Base-by-base conservation (phyloP, 2,888 invertebrate genomes). In the Ophion slaviceki region DNA sequence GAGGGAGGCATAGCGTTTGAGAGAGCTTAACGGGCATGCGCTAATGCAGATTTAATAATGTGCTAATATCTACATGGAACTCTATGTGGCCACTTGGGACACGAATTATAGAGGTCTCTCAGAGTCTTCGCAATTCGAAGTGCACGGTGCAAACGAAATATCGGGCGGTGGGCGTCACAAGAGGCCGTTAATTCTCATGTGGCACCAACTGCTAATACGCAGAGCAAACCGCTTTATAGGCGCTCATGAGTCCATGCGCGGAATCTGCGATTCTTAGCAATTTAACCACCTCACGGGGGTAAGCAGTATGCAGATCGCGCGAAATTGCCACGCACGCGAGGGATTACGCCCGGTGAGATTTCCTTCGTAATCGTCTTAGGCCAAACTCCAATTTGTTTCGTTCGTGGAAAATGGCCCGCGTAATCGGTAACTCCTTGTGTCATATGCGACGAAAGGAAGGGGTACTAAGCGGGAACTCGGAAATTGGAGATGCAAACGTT, bases 281-380 rank as follows among this genome's bases (percentile, higher is more conserved):
- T 75, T 81, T 75, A 92, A 92, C 91, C 91, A 89, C 89, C 89
- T 75, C 64, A 72, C 76, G 87, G 70, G 88, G 87, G 90, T 91
- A 92, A 92, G 92, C 92, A 90, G 89, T 92, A 92, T 92, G 92
- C 92, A 92, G 92, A 92, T 92, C 90, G 89, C 90, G 89, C 90
- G 88, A 89, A 91, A 92, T 91, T 92, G 90, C 91, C 89, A 90
- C 90, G 89, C 91, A 91, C 91, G 90, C 89, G 87, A 87, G 86
- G 92, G 91, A 92, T 92, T 92, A 92, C 90, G 89, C 88, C 85
- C 82, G 78, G 81, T 64, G 64, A 85, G 85, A 80, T 80, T 87
- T 82, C 86, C 53, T 78, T 85, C 79, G 85, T 80, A 83, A 86
- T 80, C 86, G 80, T 83, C 83, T 86, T 78, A 83, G 74, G 75